Evolutionary conservation across 92 coral and sea anemone genomes (phyloP).

Genomic region (Porites evermanni): DNA sequence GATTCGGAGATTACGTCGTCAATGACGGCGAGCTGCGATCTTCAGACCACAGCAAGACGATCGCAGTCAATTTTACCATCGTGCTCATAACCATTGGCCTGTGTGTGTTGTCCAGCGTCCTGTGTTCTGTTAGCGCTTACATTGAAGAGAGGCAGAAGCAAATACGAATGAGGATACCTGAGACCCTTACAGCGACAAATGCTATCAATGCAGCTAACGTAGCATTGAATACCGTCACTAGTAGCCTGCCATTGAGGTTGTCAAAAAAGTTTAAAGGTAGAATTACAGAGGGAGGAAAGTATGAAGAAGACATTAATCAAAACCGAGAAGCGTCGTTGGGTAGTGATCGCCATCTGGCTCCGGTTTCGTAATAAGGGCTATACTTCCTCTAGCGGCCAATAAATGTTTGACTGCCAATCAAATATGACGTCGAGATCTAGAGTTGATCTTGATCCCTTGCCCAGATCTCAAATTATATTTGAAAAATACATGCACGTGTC

Average conservation of each 20-base stretch:
- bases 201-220: constrained; percentile 28
- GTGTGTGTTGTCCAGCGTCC: constrained; percentile 95
- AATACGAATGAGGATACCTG: constrained; percentile 66
- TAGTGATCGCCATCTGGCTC: background rate
- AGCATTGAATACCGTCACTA: constrained; percentile 39
- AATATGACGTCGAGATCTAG: background rate
- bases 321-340: background rate
- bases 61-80: constrained; percentile 81
- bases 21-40: constrained; percentile 87
- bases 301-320: background rate
- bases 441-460: no score
- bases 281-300: no score
- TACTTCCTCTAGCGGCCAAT: background rate
- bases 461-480: no score
- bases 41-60: constrained; percentile 67
- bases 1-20: constrained; percentile 95
- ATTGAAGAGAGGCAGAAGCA: constrained; percentile 91
- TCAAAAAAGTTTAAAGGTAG: background rate
- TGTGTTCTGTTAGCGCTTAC: constrained; percentile 88
- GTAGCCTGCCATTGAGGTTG: constrained; percentile 23
- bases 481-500: no score
- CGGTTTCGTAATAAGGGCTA: background rate
- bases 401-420: background rate
- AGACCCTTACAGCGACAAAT: constrained; percentile 12
- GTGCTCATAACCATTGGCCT: constrained; percentile 86